Percentiles rank a stretch among this genome's conserved stretches.
phyloP scores from a whole-genome alignment of 2,888 invertebrate genomes.

The Crioceris asparagi region DNA sequence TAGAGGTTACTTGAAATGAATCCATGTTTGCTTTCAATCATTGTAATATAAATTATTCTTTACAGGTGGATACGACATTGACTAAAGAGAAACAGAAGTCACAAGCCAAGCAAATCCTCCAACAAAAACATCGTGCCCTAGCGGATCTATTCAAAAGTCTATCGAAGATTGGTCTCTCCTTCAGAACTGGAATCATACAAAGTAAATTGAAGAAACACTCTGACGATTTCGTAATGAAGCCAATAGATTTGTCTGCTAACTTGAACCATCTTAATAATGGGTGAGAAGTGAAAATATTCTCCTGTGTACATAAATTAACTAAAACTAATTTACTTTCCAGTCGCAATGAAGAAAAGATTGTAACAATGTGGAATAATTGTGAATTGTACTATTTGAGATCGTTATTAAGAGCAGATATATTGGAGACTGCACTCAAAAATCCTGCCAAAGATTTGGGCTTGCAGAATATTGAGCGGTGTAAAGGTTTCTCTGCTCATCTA shows the following conservation, averaged over 20 bases:
- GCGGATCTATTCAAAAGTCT: constrained; percentile 78
- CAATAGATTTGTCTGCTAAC: constrained; percentile 55
- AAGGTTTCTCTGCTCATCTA: constrained; percentile 74
- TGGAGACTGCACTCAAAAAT: constrained; percentile 50
- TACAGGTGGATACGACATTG: constrained; percentile 45
- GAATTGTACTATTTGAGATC: constrained; percentile 66
- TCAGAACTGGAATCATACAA: constrained; percentile 64
- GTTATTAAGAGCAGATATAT: constrained; percentile 53
- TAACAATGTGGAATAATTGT: constrained; percentile 60
- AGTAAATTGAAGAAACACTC: constrained; percentile 42
- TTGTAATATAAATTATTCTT: constrained; percentile 8
- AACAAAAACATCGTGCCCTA: constrained; percentile 75
- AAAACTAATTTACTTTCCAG: constrained; percentile 28
- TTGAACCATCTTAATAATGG: constrained; percentile 43
- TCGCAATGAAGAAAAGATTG: constrained; percentile 37
- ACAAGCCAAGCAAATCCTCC: constrained; percentile 68
- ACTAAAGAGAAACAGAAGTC: constrained; percentile 66
- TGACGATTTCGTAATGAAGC: constrained; percentile 54
- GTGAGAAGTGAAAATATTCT: constrained; percentile 16
- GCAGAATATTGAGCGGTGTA: constrained; percentile 72
- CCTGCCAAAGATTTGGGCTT: constrained; percentile 71
- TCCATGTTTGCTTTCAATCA: background rate
- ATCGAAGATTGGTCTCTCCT: constrained; percentile 64
- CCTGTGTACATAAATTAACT: background rate
- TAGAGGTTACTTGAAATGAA: constrained; percentile 41